These are phyloP conservation scores for Neodon shergylaensis DNA, from an alignment of 2,113 vertebrate genomes.

Conservation along the genomic window DNA sequence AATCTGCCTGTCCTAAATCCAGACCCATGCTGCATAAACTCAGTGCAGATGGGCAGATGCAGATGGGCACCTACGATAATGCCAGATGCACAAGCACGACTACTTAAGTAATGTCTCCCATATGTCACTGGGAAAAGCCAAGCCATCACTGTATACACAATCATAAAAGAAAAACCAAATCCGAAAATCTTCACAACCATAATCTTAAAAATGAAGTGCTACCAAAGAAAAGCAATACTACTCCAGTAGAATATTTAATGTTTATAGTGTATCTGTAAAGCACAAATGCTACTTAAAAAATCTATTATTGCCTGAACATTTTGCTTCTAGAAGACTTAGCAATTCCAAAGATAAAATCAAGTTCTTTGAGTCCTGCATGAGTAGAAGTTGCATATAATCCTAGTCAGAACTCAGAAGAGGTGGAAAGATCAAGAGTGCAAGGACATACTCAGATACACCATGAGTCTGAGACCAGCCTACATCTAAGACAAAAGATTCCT, in stretches of 20 bases:
- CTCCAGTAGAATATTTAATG: neutral
- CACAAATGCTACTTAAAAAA: neutral
- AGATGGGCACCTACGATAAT: neutral
- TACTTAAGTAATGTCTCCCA: neutral
- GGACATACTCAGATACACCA: neutral
- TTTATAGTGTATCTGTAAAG: neutral
- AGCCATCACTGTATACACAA: no score
- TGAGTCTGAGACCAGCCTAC: neutral
- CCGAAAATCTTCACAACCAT: neutral
- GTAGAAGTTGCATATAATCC: neutral
- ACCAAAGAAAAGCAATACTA: neutral
- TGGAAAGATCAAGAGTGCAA: neutral
- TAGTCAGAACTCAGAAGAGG: neutral
- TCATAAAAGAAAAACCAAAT: neutral
- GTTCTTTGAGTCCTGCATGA: neutral
- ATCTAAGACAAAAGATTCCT: neutral
- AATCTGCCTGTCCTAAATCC: no score
- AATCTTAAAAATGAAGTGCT: neutral
- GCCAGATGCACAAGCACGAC: neutral
- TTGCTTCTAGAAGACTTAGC: neutral
- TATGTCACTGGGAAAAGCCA: neutral
- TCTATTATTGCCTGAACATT: neutral
- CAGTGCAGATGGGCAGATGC: no score
- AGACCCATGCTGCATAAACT: neutral
- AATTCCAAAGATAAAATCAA: conserved; percentile 5